Evolutionary conservation across 2,797 vertebrate species (phyloP).

Genomic region (Macrochelys suwanniensis): DNA sequence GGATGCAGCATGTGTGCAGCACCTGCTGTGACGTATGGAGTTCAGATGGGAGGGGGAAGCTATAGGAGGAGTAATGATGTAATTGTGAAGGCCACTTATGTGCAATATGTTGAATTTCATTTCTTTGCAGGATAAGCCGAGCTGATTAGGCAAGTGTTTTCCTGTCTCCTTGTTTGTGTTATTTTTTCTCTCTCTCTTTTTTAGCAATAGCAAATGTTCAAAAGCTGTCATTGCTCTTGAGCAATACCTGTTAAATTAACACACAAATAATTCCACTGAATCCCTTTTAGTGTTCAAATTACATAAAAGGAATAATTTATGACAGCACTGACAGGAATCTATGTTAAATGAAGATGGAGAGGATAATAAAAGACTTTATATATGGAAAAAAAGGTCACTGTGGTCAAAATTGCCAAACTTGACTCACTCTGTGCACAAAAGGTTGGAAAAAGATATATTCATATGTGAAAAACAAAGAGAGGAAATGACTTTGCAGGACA

Average conservation of each 20-base stretch:
- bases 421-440: constrained; percentile 72
- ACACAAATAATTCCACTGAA: constrained; percentile 4
- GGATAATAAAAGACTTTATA: constrained; percentile 65
- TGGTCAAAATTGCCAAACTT: constrained; percentile 65
- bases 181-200: neutral
- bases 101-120: constrained; percentile 11
- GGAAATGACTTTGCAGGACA: constrained; percentile 78
- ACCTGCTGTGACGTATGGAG: neutral
- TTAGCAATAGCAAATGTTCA: neutral
- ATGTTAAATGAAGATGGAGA: constrained; percentile 53
- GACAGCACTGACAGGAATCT: constrained; percentile 50
- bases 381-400: constrained; percentile 61
- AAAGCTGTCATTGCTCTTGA: neutral
- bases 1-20: neutral
- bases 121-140: constrained; percentile 1
- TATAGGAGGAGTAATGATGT: neutral
- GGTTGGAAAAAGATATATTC: constrained; percentile 73
- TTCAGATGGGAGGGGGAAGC: neutral
- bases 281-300: constrained; percentile 33
- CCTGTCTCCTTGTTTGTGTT: neutral
- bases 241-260: constrained; percentile 35
- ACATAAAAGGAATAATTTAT: constrained; percentile 50
- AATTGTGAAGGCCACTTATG: neutral
- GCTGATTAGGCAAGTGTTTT: neutral
- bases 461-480: constrained; percentile 75